These are phyloP conservation scores for Sphaerodactylus townsendi DNA, from an alignment of 2,113 vertebrate genomes.

Conservation along the genomic window DNA sequence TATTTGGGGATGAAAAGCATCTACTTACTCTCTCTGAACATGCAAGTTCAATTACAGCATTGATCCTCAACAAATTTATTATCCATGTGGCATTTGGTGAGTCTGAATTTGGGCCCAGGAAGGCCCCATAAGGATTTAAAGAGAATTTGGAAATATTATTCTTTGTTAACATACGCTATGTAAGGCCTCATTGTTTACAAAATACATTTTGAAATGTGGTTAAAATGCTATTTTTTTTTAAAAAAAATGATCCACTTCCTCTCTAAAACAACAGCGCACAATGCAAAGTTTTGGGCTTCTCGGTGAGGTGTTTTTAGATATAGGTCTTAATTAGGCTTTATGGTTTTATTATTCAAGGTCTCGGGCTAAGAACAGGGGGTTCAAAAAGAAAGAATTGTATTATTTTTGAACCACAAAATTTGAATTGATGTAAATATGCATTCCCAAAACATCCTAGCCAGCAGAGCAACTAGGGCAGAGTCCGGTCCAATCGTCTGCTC, in stretches of 20 bases:
- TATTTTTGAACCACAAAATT: background rate
- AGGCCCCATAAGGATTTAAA: background rate
- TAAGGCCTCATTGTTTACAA: background rate
- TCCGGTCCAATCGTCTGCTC: background rate
- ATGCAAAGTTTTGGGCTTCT: background rate
- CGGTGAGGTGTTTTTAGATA: no score
- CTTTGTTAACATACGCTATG: no score
- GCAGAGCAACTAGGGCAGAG: no score
- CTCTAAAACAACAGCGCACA: background rate
- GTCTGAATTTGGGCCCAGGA: background rate
- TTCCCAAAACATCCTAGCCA: background rate
- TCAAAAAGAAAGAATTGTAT: no score
- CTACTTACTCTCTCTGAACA: background rate
- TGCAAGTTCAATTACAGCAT: background rate
- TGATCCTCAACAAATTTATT: background rate
- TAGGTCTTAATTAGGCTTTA: no score
- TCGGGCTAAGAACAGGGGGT: no score
- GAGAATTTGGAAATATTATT: background rate
- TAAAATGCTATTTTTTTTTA: conserved; percentile 1
- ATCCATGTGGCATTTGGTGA: background rate
- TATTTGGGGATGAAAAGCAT: background rate
- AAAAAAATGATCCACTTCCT: background rate
- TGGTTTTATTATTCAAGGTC: no score
- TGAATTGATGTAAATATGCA: background rate
- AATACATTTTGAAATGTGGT: background rate